Evolutionary conservation across 2,797 vertebrate genomes (phyloP), one percentile per base, ranked within the genome.

Genomic region (Allenopithecus nigroviridis): DNA sequence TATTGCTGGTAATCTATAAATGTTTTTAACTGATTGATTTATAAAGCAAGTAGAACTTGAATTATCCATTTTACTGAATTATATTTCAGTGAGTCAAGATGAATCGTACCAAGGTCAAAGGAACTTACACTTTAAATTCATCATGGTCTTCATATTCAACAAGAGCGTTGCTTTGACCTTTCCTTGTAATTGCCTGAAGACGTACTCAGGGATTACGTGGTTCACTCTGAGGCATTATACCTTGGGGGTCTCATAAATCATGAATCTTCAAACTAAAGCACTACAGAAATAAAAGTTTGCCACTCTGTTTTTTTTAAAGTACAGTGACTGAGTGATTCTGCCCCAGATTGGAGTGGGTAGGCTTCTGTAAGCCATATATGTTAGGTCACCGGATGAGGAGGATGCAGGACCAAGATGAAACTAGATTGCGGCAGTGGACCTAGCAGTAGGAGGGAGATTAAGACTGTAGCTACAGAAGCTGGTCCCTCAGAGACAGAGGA

Each of bases 101-200:
- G 33, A 80, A 16, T 86, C 26, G n/a, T 13, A 68, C 24, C n/a
- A 72, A 48, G 0, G 1, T 14, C 61, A 46, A 68, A 78, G 41
- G 30, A 75, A 87, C 48, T 26, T 59, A 59, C 16, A 28, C 30
- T 97, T 96, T 53, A 84, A 85, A 84, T 93, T 86, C 46, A 70
- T 10, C 8, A 8, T 14, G 22, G 48, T 70, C 92, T 98, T 97
- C 91, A 57, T 87, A 93, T 93, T 98, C 95, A 88, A 6, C 1
- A 81, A 70, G 57, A 80, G 53, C 26, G n/a, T 59, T 84, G 26
- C 55, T n/a, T 87, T 97, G 96, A 88, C 92, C 72, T 97, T 97
- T 96, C 41, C 57, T 80, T 68, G 57, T 76, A 94, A 93, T 84
- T 95, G 64, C 92, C 46, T 61, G 78, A 97, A 93, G 96, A 94